Evolutionary conservation across 2,888 invertebrate genomes (phyloP).

Genomic region (Perdita meconis): DNA sequence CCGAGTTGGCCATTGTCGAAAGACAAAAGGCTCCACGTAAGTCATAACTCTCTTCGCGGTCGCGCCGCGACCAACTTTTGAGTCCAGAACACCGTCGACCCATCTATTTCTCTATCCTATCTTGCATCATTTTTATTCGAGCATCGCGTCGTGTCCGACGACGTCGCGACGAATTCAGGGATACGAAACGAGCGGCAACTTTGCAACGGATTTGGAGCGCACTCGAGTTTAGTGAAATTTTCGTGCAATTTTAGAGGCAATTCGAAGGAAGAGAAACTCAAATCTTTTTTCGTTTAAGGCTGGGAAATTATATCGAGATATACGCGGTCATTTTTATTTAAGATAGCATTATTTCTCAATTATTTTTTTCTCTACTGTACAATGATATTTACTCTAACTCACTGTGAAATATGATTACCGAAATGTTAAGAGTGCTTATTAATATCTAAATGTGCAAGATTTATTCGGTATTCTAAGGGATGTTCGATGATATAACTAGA

Average conservation of each 20-base stretch:
- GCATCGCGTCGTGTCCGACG: conserved; percentile 6
- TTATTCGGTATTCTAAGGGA: too few relatives aligned
- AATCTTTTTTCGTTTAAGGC: too few relatives aligned
- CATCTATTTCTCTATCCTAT: conserved; percentile 3
- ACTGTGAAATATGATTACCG: too few relatives aligned
- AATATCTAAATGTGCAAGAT: too few relatives aligned
- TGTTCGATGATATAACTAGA: too few relatives aligned
- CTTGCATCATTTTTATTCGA: conserved; percentile 36
- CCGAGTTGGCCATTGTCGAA: conserved; percentile 72
- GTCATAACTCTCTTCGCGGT: conserved; percentile 65
- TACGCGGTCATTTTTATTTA: too few relatives aligned
- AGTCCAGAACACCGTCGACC: conserved; percentile 30
- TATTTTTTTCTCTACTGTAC: too few relatives aligned
- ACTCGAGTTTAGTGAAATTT: background rate
- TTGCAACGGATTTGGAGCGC: conserved; percentile 10
- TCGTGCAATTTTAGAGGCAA: background rate
- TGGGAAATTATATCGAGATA: too few relatives aligned
- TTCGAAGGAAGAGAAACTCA: too few relatives aligned
- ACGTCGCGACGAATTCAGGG: conserved; percentile 21
- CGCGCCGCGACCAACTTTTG: conserved; percentile 60
- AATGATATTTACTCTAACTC: too few relatives aligned
- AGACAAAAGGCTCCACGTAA: conserved; percentile 70
- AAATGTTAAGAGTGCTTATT: too few relatives aligned
- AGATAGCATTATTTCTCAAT: too few relatives aligned
- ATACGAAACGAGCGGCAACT: background rate